Evolutionary conservation across 2,797 vertebrate species (phyloP), one percentile per base, ranked within the genome.

Genomic region (Mus minutoides): DNA sequence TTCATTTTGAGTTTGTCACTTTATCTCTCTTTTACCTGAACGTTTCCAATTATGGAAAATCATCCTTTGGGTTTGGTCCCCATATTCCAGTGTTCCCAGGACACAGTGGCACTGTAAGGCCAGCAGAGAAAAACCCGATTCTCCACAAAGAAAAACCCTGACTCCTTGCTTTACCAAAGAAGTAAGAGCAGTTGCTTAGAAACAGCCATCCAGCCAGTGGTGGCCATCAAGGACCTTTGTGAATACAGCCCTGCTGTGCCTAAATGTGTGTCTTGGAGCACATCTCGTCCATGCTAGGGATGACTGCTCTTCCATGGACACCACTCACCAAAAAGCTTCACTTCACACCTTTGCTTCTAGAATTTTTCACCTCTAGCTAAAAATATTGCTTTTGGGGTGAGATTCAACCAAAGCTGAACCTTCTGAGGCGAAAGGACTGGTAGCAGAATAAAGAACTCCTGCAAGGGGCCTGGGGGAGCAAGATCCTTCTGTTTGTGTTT

Each of bases 331-430:
- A n/a, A 83, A 64, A 87, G 49, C 86, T 91, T 84, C 80, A 54
- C 19, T 64, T 77, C 83, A 88, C 67, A 95, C 91, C 87, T 94
- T 87, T 29, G 40, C 89, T 86, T 87, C 85, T 22, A 91, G 58
- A 64, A 95, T 96, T 91, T 96, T 93, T 92, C 83, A 77, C 24
- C 79, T 91, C 93, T 8, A 3, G 76, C 88, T 91, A 85, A 94
- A 97, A 93, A 90, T 73, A 94, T 9, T 40, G 84, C n/a, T 56
- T 78, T 86, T 75, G 54, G 95, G 77, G 69, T 60, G 60, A 92
- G 73, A 95, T 46, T 94, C 85, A 92, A 88, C 60, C 85, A 71
- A 96, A 94, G 93, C 84, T 82, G 26, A 69, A 31, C 17, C 78
- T 64, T 60, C 52, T 12, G 31, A 83, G 92, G 80, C 46, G 29